These are phyloP conservation scores for Rafetus swinhoei DNA, from an alignment of 2,113 vertebrate genomes.

Conservation along the genomic window DNA sequence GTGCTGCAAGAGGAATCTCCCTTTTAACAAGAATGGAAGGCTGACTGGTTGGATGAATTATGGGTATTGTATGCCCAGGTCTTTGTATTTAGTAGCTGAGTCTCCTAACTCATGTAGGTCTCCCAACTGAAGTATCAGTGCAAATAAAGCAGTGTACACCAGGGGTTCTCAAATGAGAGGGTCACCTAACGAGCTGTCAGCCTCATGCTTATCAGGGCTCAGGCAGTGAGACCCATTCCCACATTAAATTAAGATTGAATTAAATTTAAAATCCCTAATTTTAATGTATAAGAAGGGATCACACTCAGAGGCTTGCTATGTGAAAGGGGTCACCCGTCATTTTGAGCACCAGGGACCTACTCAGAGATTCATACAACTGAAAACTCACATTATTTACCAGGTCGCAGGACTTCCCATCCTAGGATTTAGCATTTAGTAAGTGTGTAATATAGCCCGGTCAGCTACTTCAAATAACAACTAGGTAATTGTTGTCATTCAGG, in stretches of 20 bases:
- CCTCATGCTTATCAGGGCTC: too few relatives aligned
- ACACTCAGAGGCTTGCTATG: too few relatives aligned
- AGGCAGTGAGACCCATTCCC: too few relatives aligned
- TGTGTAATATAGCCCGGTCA: neutral
- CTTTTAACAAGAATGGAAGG: neutral
- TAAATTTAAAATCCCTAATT: too few relatives aligned
- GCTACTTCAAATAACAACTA: neutral
- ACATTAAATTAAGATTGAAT: too few relatives aligned
- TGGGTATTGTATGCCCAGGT: fast-evolving
- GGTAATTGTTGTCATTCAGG: neutral
- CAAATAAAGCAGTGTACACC: neutral
- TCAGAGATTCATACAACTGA: neutral
- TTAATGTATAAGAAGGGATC: too few relatives aligned
- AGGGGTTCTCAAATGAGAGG: too few relatives aligned
- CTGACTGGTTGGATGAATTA: neutral
- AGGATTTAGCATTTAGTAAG: neutral
- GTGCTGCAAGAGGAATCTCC: neutral
- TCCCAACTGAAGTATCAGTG: neutral
- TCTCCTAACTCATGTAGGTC: neutral
- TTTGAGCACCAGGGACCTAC: neutral
- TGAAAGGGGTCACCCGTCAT: too few relatives aligned
- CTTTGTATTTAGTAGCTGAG: neutral
- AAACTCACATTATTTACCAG: neutral
- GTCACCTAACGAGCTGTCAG: too few relatives aligned
- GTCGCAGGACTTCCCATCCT: neutral